These are phyloP conservation scores for Macrophya alboannulata DNA, from an alignment of 2,888 invertebrate species.

Conservation along the genomic window DNA sequence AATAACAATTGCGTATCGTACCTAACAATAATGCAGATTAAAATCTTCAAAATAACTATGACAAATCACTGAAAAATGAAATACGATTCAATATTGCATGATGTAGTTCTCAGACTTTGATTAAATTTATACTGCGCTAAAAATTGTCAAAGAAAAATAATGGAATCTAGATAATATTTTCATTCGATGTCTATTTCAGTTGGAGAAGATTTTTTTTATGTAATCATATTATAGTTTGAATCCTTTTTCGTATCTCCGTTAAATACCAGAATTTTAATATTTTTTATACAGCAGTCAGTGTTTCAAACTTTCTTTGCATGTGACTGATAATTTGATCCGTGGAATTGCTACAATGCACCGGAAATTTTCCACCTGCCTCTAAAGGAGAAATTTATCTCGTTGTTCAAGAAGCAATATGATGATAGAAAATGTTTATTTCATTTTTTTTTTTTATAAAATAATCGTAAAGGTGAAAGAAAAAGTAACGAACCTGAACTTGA, in stretches of 20 bases:
- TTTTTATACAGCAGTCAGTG: too few relatives aligned
- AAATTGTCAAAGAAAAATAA: too few relatives aligned
- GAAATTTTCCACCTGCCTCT: too few relatives aligned
- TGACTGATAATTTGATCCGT: too few relatives aligned
- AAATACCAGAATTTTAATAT: too few relatives aligned
- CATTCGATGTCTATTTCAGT: too few relatives aligned
- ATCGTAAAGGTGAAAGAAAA: neutral
- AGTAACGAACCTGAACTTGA: constrained; percentile 73
- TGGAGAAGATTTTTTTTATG: too few relatives aligned
- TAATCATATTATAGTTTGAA: too few relatives aligned
- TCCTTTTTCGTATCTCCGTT: too few relatives aligned
- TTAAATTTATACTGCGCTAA: neutral
- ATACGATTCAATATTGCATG: neutral
- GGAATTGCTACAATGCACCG: too few relatives aligned
- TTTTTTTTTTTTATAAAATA: neutral
- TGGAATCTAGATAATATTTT: too few relatives aligned
- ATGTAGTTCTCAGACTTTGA: neutral
- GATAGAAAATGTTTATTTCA: neutral
- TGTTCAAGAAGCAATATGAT: neutral
- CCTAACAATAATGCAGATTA: neutral
- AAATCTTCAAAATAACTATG: neutral
- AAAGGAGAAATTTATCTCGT: neutral
- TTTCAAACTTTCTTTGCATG: too few relatives aligned
- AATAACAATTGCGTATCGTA: neutral
- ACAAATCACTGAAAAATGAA: neutral